Base-by-base conservation (phyloP, 2,888 invertebrate genomes). In the Drosophila affinis region DNA sequence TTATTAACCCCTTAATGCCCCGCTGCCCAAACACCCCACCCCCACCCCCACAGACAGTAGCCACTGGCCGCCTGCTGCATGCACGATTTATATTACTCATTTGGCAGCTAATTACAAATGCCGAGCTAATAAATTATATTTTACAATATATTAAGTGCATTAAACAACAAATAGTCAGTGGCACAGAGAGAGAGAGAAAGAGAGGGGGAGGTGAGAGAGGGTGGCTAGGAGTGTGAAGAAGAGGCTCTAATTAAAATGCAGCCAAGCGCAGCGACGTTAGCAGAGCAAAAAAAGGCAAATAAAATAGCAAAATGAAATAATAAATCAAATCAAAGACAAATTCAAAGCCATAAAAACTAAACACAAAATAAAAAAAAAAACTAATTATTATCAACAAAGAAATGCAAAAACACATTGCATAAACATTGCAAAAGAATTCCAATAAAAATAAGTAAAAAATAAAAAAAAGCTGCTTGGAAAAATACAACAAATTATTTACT, bases 161-260 rank as follows among this genome's bases (percentile, higher is more conserved):
- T 32, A 59, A 65, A 67, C 9, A 68, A 29, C 44, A 57, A 32
- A 27, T 51, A 53, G 17, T 4, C 29, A 27, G 29, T 27, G n/a
- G 12, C 18, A 21, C 21, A 46, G 14, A 17, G 18, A 9, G n/a
- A 3, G 14, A 52, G 18, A 39, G 10, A 55, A 12, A 9, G 18
- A n/a, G 17, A 12, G 10, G 24, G n/a, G 9, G 17, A 29, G 12
- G n/a, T 9, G 6, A 21, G 21, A 21, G 21, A 21, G 21, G 21
- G 21, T 3, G 21, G 21, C 0, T 3, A 21, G 0, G 3, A 21
- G 21, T 21, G 32, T 18, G 17, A 9, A 57, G 29, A 3, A n/a
- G 65, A 9, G 44, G 29, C 60, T 65, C 78, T 83, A 83, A 80
- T 80, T 80, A 83, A 80, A 83, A 78, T 76, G 81, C 81, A 80